A percentile compares a stretch with the other conserved stretches of the same genome.
Evolutionary conservation across 2,797 vertebrate species (phyloP).

Genomic region (Sebastes itinus): DNA sequence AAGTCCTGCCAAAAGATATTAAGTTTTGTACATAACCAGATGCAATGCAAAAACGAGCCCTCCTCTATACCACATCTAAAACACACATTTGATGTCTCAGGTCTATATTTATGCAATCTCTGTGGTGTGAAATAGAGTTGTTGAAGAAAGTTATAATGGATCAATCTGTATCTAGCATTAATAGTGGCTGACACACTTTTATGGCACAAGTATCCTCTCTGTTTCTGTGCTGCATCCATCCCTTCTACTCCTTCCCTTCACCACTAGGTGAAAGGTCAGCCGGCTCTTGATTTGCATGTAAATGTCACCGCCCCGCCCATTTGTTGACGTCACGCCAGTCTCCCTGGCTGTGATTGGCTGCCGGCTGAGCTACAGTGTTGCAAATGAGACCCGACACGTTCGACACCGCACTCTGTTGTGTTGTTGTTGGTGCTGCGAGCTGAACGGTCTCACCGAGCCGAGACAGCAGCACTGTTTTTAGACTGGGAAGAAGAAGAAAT

Average conservation of each 20-base stretch:
- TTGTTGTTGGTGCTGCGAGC: neutral
- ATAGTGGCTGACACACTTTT: no score
- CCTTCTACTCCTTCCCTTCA: neutral
- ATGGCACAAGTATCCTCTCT: neutral
- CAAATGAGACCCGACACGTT: neutral
- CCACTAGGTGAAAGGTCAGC: slow-evolving; percentile 32
- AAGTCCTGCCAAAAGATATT: no score
- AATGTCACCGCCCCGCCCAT: slow-evolving; percentile 34
- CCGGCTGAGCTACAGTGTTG: neutral
- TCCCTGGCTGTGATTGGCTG: slow-evolving; percentile 67
- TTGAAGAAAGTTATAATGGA: no score
- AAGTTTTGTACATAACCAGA: no score
- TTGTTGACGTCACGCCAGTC: slow-evolving; percentile 13
- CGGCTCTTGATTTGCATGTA: neutral
- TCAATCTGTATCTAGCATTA: no score
- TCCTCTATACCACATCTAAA: no score
- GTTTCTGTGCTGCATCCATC: neutral
- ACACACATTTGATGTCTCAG: no score
- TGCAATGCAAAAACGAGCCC: no score
- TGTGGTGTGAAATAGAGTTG: no score
- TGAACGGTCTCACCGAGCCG: neutral
- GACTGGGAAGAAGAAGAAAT: slow-evolving; percentile 43
- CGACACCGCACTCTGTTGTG: neutral
- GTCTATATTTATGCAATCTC: no score
- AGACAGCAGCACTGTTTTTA: neutral